A percentile compares a stretch with the other conserved stretches of the same genome.
These are phyloP conservation scores for Prionace glauca DNA, from an alignment of 2,797 vertebrate species.

Conservation along the genomic window DNA sequence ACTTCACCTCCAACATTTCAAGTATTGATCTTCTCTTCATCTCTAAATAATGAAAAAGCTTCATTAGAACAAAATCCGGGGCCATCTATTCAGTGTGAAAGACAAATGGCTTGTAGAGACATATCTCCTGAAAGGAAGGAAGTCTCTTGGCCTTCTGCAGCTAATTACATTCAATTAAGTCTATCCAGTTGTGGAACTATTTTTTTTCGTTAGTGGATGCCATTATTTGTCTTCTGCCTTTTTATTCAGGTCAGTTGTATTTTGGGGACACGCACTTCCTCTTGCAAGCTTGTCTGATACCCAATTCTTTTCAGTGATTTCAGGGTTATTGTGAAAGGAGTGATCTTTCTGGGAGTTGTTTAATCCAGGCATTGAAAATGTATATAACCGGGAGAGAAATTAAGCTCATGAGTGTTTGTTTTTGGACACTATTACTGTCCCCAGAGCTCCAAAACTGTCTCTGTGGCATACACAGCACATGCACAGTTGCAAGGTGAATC, in stretches of 20 bases:
- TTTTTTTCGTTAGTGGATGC: not conserved
- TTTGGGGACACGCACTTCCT: not conserved
- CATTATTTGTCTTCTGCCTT: conserved; percentile 1
- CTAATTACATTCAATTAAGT: conserved; percentile 35
- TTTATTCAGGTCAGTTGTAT: not conserved
- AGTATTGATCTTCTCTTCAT: conserved; percentile 8
- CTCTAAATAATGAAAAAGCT: conserved; percentile 13
- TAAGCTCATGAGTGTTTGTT: not conserved
- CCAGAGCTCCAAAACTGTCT: not conserved
- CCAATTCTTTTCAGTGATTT: not conserved
- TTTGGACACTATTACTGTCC: not conserved
- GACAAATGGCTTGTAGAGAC: not conserved
- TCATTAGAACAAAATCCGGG: not conserved
- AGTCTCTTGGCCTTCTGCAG: not conserved
- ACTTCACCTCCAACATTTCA: conserved; percentile 23
- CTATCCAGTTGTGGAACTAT: not conserved
- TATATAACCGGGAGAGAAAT: not conserved
- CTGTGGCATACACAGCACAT: no score
- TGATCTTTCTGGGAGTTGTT: not conserved
- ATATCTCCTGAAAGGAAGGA: not conserved
- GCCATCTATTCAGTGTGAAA: not conserved
- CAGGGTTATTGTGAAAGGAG: not conserved
- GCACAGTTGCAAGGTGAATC: not conserved
- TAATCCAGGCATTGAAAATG: not conserved
- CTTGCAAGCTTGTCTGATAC: not conserved